These are phyloP conservation scores for Apis dorsata DNA, from an alignment of 1,140 invertebrate species.

Conservation along the genomic window DNA sequence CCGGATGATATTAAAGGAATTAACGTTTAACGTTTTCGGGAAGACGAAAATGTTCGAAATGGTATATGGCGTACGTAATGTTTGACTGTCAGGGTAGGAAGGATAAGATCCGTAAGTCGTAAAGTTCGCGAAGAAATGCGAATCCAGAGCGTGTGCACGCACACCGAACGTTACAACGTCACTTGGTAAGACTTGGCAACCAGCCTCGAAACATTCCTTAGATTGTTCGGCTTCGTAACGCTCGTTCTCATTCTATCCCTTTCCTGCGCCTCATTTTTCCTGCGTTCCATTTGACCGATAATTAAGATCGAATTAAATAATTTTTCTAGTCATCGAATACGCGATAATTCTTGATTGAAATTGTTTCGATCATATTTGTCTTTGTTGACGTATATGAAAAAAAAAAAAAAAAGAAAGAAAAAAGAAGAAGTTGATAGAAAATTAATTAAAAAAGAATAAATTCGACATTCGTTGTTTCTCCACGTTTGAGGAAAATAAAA, in stretches of 20 bases:
- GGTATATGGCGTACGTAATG: too few species aligned
- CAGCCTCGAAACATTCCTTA: conserved; percentile 72
- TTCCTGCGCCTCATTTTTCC: conserved; percentile 51
- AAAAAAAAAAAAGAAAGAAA: too few species aligned
- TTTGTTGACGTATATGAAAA: too few species aligned
- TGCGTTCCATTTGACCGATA: not conserved
- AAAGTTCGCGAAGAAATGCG: conserved; percentile 33
- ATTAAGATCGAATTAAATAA: too few species aligned
- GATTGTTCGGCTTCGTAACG: conserved; percentile 75
- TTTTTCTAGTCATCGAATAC: too few species aligned
- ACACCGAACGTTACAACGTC: conserved; percentile 69
- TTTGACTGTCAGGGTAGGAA: conserved; percentile 23
- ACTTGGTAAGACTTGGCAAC: conserved; percentile 74
- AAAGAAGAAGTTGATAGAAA: too few species aligned
- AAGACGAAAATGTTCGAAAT: not conserved
- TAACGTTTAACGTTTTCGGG: not conserved
- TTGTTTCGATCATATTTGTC: too few species aligned
- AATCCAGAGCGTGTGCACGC: conserved; percentile 30
- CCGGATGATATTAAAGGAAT: not conserved
- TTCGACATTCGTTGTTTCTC: not conserved
- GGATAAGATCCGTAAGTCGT: not conserved
- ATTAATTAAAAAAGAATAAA: too few species aligned
- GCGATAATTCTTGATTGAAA: too few species aligned
- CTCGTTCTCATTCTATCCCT: conserved; percentile 71
- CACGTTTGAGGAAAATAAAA: not conserved